Conservation (phyloP, 2,113 vertebrate species). For the Platysteira castanea region DNA sequence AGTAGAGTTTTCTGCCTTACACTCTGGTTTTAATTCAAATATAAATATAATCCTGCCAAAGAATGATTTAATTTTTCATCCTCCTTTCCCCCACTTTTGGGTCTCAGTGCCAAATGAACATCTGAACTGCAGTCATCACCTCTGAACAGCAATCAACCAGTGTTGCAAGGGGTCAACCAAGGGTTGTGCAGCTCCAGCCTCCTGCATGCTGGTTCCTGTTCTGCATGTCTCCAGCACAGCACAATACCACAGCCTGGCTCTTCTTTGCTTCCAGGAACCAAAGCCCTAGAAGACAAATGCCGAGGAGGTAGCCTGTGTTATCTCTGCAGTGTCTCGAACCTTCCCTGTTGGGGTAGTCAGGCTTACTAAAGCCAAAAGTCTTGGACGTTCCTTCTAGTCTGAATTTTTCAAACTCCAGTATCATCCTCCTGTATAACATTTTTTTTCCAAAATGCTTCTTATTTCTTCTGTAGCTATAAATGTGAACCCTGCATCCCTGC, state of each 20-base stretch:
- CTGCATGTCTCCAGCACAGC: neutral
- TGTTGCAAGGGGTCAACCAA: slow-evolving; percentile 25
- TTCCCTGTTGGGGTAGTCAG: neutral
- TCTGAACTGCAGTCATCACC: neutral
- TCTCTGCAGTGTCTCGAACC: neutral
- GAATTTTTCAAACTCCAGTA: neutral
- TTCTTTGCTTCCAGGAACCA: neutral
- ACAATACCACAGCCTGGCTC: neutral
- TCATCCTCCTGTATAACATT: neutral
- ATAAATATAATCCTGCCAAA: neutral
- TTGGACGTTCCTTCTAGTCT: neutral
- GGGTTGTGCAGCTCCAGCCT: slow-evolving; percentile 2
- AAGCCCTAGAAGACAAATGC: neutral
- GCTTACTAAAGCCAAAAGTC: neutral
- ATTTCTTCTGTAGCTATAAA: neutral
- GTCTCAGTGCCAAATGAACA: neutral
- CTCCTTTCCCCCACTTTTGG: neutral
- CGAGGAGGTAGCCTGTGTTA: neutral
- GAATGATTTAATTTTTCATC: neutral
- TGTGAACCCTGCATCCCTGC: neutral
- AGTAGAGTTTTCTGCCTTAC: neutral
- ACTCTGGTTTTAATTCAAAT: neutral
- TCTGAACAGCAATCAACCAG: neutral
- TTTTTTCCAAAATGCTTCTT: neutral
- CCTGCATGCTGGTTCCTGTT: neutral